Evolutionary conservation across 2,113 vertebrate species (phyloP), one percentile per base, ranked within the genome.

Genomic region (Poeciliopsis retropinna): DNA sequence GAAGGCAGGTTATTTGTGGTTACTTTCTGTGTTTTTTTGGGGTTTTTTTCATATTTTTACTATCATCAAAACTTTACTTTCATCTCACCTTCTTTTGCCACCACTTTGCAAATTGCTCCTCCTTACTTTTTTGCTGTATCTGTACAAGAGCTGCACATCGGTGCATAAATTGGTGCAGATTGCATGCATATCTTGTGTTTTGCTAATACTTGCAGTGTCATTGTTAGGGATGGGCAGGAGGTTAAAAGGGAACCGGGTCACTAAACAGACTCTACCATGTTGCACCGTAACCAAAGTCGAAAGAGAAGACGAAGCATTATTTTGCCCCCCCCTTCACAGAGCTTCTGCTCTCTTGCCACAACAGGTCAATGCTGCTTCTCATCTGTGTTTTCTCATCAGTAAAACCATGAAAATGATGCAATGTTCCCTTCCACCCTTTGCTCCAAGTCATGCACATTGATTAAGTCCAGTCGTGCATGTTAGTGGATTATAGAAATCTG

Each of bases 301-400:
- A 68, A 60, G 2, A 63, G 60, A 73, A 19, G 15, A 2, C 22
- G 34, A 2, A 39, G 8, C 19, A 7, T 17, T n/a, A n/a, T n/a
- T n/a, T 34, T 37, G 41, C 39, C 51, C 69, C 15, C 61, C 17
- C 34, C 1, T 39, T 25, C 1, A 54, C 34, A 67, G 0, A 44
- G 64, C 60, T 79, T 78, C 34, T 87, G 25, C 73, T 79, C 73
- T 71, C 62, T 60, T n/a, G 51, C 83, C 70, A 61, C 69, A 32
- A 13, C 30, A 68, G n/a, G 32, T 67, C 62, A 64, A 44, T 37
- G 44, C 70, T 80, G 67, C 70, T 78, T 57, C 10, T 72, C 62
- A 69, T 68, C 44, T 63, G 54, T 57, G 34, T 70, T 64, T 47
- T 32, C 25, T 29, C 47, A 69, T 74, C 2, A 60, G 9, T 29